These are phyloP conservation scores for Sander lucioperca DNA, from an alignment of 2,113 vertebrate species.

Conservation along the genomic window DNA sequence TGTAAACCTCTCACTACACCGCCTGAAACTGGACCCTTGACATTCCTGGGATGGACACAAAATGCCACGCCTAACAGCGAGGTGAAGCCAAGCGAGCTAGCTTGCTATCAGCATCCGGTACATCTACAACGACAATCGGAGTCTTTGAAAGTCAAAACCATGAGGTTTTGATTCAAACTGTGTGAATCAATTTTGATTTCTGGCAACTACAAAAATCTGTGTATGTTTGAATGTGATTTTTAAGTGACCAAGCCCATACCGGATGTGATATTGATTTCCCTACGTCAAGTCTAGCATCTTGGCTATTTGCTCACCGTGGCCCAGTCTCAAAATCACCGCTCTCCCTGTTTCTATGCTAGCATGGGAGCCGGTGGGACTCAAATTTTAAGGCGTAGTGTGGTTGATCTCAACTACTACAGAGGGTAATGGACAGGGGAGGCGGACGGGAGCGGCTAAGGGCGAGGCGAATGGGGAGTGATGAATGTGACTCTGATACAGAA, in stretches of 20 bases:
- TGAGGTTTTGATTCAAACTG: slow-evolving; percentile 35
- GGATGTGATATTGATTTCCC: background rate
- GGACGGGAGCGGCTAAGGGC: background rate
- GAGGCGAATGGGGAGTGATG: slow-evolving; percentile 39
- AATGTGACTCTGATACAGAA: slow-evolving; percentile 82
- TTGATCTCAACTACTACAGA: slow-evolving; percentile 56
- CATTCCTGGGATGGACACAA: slow-evolving; percentile 43
- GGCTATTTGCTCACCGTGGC: slow-evolving; percentile 33
- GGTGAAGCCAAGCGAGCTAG: slow-evolving; percentile 51
- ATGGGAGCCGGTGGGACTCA: slow-evolving; percentile 57
- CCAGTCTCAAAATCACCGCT: slow-evolving; percentile 44
- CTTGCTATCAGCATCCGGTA: slow-evolving; percentile 37
- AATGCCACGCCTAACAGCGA: slow-evolving; percentile 26
- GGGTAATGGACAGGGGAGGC: background rate
- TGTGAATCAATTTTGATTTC: slow-evolving; percentile 24
- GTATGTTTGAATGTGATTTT: slow-evolving; percentile 19
- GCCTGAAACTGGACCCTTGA: slow-evolving; percentile 56
- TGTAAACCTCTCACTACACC: slow-evolving; percentile 70
- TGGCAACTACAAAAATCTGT: slow-evolving; percentile 36
- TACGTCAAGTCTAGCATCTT: slow-evolving; percentile 25
- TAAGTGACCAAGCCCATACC: background rate
- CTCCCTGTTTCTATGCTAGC: slow-evolving; percentile 41
- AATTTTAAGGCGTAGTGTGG: slow-evolving; percentile 77
- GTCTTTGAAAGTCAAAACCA: slow-evolving; percentile 32
- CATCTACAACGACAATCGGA: background rate